Evolutionary conservation across 2,797 vertebrate species (phyloP).

Genomic region (Manis crassicaudata): DNA sequence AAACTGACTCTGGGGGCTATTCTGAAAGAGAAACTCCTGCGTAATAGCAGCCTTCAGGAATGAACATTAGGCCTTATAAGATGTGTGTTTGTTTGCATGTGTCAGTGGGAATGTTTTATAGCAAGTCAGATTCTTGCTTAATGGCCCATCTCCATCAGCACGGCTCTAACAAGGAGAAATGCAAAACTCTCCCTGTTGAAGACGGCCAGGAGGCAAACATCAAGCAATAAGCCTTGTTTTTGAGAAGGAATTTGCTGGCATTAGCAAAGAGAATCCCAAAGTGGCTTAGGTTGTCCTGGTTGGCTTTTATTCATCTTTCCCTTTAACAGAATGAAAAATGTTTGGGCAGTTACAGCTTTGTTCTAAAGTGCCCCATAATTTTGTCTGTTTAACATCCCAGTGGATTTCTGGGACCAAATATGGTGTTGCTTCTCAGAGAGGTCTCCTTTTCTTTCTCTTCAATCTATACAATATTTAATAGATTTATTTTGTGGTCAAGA

Average conservation of each 20-base stretch:
- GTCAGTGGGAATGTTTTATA: constrained; percentile 24
- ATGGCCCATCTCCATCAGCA: not conserved
- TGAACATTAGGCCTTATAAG: constrained; percentile 28
- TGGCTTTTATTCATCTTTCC: constrained; percentile 61
- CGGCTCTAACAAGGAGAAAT: not conserved
- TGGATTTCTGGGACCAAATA: constrained; percentile 78
- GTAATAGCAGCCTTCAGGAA: not conserved
- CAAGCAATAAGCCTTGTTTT: not conserved
- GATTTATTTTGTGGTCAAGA: constrained; percentile 73
- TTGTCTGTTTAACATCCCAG: constrained; percentile 79
- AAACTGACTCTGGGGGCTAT: not conserved
- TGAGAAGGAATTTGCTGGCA: constrained; percentile 53
- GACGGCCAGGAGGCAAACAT: not conserved
- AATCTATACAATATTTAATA: constrained; percentile 70
- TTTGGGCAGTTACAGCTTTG: constrained; percentile 69
- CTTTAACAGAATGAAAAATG: constrained; percentile 72
- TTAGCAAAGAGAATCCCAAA: constrained; percentile 44
- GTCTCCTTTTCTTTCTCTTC: constrained; percentile 59
- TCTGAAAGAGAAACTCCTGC: not conserved
- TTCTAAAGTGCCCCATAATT: constrained; percentile 79
- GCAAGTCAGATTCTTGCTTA: constrained; percentile 37
- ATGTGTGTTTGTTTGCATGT: constrained; percentile 42
- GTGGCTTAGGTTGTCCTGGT: constrained; percentile 35
- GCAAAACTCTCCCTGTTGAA: not conserved
- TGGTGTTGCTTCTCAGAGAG: constrained; percentile 71